phyloP scores from a whole-genome alignment of 2,888 invertebrate genomes.

The Rhorus exstirpatorius region DNA sequence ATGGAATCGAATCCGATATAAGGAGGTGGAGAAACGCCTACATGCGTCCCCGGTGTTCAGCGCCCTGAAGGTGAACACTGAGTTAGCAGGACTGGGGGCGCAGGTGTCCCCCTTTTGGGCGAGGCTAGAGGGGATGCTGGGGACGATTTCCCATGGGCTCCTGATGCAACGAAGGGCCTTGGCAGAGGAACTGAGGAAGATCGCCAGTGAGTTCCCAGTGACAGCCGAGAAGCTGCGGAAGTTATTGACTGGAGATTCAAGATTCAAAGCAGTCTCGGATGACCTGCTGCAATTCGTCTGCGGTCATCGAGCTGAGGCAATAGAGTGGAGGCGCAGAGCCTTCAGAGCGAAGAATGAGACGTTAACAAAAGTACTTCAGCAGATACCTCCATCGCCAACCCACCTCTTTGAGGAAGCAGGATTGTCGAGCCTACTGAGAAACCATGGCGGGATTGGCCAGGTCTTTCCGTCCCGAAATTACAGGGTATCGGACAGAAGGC shows the following conservation, averaged over 20 bases:
- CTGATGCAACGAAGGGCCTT: too few relatives aligned
- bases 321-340: constrained; percentile 35
- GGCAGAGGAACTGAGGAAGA: too few relatives aligned
- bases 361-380: constrained; percentile 34
- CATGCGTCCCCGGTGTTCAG: not conserved
- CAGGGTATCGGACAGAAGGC: too few relatives aligned
- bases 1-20: not conserved
- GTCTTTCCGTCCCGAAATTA: too few relatives aligned
- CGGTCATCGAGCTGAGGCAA: constrained; percentile 42
- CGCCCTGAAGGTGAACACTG: not conserved
- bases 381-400: constrained; percentile 53
- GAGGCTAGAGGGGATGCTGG: too few relatives aligned
- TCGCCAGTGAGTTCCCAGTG: too few relatives aligned
- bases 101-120: too few relatives aligned
- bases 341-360: constrained; percentile 38
- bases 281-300: constrained; percentile 56
- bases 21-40: not conserved
- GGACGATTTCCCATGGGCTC: not conserved
- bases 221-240: too few relatives aligned
- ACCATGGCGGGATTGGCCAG: too few relatives aligned
- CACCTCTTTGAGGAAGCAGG: constrained; percentile 59
- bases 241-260: constrained; percentile 11
- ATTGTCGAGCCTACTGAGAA: too few relatives aligned
- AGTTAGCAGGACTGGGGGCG: not conserved
- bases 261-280: constrained; percentile 44